Evolutionary conservation across 1,140 invertebrate species (phyloP).

Genomic region (Zaprionus capensis): DNA sequence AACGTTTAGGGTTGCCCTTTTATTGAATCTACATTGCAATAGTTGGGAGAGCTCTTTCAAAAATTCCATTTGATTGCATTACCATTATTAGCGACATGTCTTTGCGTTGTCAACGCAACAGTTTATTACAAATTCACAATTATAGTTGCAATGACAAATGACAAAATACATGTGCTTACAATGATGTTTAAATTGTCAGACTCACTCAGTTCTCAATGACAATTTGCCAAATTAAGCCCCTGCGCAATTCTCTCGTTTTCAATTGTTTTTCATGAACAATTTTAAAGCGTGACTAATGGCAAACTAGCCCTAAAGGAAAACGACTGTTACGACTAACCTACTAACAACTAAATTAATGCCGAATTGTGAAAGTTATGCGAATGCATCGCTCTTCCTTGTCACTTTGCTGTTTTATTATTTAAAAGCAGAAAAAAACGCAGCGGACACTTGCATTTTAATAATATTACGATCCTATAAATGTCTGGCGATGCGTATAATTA

Average conservation of each 20-base stretch:
- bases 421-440: conserved; percentile 30
- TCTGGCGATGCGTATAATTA: conserved; percentile 79
- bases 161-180: conserved; percentile 20
- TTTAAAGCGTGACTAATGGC: conserved; percentile 2
- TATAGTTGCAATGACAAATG: conserved; percentile 30
- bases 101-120: conserved; percentile 10
- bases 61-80: conserved; percentile 20
- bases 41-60: not conserved
- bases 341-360: not conserved
- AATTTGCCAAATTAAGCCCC: conserved; percentile 30
- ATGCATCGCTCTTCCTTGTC: not conserved
- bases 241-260: not conserved
- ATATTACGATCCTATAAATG: conserved; percentile 73
- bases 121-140: conserved; percentile 48
- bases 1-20: conserved; percentile 14
- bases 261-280: not conserved
- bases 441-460: conserved; percentile 68
- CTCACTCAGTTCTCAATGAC: conserved; percentile 5
- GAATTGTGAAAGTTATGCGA: not conserved
- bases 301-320: not conserved
- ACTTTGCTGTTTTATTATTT: conserved; percentile 57
- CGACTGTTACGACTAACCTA: not conserved
- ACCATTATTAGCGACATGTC: conserved; percentile 19
- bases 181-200: conserved; percentile 56
- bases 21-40: conserved; percentile 9